Base-by-base conservation (phyloP, 2,113 vertebrate genomes). In the Xiphias gladius region DNA sequence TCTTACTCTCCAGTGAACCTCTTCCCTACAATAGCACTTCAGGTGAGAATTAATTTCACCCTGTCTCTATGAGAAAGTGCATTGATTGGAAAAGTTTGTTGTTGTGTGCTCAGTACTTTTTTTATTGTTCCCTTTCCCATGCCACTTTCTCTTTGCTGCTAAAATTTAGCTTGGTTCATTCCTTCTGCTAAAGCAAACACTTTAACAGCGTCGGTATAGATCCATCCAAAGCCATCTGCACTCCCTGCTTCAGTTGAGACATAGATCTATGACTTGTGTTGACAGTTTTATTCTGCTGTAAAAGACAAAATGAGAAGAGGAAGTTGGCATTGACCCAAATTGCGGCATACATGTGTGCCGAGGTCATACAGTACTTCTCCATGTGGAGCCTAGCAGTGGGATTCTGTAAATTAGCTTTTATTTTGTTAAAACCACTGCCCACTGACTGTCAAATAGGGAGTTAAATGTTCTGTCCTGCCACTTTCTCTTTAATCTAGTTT, bases 11-110 rank as follows among this genome's bases (percentile, higher is more conserved):
- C 43, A n/a, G 37, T 79, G 76, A 59, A 64, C 70, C 73, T 59
- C 74, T 41, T 39, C 43, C 67, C 62, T 57, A 76, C 76, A 87
- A 73, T 65, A 64, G 82, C 79, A 77, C 89, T 88, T 86, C 73
- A 85, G 70, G 84, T 66, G 4, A 48, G 63, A 85, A 88, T 92
- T 87, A 86, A 90, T 90, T 89, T 88, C 46, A 39, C 65, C 73
- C 80, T 2, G 64, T 89, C 86, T 79, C 59, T 73, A 86, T 83
- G 84, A 90, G 77, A 76, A 80, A 84, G 79, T 46, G 54, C 86
- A 87, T 86, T 89, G 86, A 91, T 89, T 89, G 85, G 82, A 88
- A 89, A 90, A 91, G 83, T 89, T 90, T 90, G 74, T 70, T 86
- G 83, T 74, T 79, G 82, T 81, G 82, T 69, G 61, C 80, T 79